These are phyloP conservation scores for Neopelma chrysocephalum DNA, from an alignment of 2,797 vertebrate species.

Conservation along the genomic window DNA sequence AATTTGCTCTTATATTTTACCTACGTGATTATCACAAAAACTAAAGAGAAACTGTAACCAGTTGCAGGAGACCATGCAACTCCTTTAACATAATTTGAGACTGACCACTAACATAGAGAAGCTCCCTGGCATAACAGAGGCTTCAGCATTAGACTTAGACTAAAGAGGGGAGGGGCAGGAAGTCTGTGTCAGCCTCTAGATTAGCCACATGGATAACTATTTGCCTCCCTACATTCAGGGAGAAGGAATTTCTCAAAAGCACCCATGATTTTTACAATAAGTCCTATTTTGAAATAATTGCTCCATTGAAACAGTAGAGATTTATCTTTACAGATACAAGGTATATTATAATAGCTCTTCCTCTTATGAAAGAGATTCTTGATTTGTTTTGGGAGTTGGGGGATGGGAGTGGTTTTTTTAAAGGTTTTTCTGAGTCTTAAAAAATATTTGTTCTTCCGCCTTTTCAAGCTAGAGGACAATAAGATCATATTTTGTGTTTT, in stretches of 20 bases:
- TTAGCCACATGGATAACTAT: not conserved
- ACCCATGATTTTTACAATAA: not conserved
- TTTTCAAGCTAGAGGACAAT: not conserved
- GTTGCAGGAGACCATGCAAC: not conserved
- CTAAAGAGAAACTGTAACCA: not conserved
- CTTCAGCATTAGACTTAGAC: not conserved
- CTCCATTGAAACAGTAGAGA: not conserved
- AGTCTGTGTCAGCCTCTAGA: not conserved
- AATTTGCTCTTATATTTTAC: not conserved
- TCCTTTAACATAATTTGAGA: not conserved
- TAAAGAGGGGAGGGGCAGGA: not conserved
- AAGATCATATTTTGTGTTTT: not conserved
- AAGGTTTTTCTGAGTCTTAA: not conserved
- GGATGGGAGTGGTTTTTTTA: accelerated
- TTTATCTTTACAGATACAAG: not conserved
- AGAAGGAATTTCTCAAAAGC: not conserved
- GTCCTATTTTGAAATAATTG: not conserved
- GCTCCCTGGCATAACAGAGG: accelerated
- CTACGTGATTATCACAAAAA: not conserved
- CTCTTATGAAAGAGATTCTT: not conserved
- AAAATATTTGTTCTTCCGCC: not conserved
- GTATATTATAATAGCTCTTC: not conserved
- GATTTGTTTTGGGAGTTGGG: not conserved
- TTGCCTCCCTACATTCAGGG: not conserved
- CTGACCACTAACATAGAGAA: not conserved